Evolutionary conservation across 2,113 vertebrate species (phyloP).

Genomic region (Polyodon spathula): DNA sequence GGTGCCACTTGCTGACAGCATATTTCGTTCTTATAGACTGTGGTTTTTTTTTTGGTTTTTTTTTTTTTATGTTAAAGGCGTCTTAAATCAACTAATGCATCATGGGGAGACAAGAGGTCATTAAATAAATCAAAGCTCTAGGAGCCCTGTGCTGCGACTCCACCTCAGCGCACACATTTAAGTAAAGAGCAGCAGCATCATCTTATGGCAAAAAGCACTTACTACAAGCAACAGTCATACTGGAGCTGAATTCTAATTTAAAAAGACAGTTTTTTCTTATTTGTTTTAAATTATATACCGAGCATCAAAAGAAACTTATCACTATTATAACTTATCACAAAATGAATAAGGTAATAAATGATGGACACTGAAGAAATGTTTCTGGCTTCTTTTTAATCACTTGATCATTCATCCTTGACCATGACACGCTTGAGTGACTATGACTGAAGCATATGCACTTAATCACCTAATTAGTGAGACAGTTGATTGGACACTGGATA

Average conservation of each 20-base stretch:
- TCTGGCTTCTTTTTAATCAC: neutral
- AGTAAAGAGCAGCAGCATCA: constrained; percentile 38
- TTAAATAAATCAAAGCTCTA: neutral
- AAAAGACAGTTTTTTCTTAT: too few relatives aligned
- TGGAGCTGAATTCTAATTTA: neutral
- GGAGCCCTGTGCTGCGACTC: neutral
- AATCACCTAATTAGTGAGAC: neutral
- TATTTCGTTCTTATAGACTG: neutral
- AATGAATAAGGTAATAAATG: constrained; percentile 30
- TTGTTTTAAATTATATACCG: too few relatives aligned
- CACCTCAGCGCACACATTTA: neutral
- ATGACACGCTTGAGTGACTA: too few relatives aligned
- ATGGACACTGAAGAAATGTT: neutral
- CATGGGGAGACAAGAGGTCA: constrained; percentile 11
- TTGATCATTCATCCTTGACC: too few relatives aligned
- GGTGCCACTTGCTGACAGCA: neutral
- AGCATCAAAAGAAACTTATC: constrained; percentile 17
- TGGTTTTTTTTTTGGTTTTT: neutral
- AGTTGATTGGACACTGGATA: too few relatives aligned
- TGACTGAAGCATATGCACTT: too few relatives aligned
- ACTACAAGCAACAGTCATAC: constrained; percentile 14
- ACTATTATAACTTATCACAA: constrained; percentile 49
- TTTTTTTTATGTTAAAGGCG: constrained; percentile 23
- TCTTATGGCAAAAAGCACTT: constrained; percentile 32
- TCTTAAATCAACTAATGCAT: constrained; percentile 31